Conservation (phyloP, 2,888 invertebrate genomes). For the Argyra leucocephala region DNA sequence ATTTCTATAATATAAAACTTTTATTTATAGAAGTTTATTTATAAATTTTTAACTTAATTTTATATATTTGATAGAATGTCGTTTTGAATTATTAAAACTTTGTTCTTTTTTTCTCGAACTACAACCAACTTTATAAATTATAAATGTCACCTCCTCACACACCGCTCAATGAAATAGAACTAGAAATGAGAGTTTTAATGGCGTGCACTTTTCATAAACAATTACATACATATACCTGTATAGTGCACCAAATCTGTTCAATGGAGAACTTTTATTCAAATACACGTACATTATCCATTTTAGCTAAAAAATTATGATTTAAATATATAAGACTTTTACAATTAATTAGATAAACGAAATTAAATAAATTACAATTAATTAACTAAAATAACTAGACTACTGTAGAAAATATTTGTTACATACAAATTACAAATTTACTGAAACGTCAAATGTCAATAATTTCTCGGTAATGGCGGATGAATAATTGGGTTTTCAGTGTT, state of each 20-base stretch:
- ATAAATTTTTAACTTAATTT: neutral
- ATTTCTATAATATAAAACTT: neutral
- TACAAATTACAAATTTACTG: neutral
- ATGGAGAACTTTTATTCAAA: neutral
- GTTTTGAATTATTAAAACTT: neutral
- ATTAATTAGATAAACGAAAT: neutral
- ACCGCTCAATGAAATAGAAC: conserved; percentile 6
- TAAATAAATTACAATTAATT: neutral
- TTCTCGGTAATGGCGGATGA: neutral
- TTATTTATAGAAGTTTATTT: neutral
- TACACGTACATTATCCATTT: neutral
- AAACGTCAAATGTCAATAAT: neutral
- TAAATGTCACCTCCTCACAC: conserved; percentile 4
- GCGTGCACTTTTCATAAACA: conserved; percentile 6
- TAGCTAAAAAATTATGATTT: neutral
- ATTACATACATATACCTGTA: conserved; percentile 2
- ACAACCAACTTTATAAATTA: conserved; percentile 3
- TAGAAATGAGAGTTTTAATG: neutral
- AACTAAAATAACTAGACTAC: neutral
- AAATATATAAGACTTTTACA: neutral
- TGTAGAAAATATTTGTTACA: neutral
- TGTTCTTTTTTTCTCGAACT: conserved; percentile 3
- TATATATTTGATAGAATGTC: neutral
- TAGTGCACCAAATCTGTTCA: neutral
- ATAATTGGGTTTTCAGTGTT: no score